A percentile compares a stretch with the other conserved stretches of the same genome.
Conservation (phyloP, 2,113 vertebrate species). For the Datnioides undecimradiatus region DNA sequence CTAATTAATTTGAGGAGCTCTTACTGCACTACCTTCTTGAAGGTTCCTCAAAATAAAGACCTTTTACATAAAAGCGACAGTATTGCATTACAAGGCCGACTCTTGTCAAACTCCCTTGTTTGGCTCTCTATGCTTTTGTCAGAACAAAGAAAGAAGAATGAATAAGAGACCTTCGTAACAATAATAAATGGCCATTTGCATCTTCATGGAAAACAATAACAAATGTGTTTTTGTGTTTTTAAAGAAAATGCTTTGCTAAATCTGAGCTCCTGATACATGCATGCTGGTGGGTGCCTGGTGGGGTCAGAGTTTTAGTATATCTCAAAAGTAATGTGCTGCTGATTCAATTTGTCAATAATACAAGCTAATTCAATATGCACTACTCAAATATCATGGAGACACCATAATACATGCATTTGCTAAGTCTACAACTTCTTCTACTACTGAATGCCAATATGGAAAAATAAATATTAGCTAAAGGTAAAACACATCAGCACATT, state of each 20-base stretch:
- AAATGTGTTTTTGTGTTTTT: neutral
- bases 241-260: neutral
- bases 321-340: slow-evolving; percentile 6
- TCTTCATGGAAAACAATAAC: neutral
- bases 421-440: too few species aligned
- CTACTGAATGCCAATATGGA: neutral
- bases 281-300: neutral
- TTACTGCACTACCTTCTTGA: neutral
- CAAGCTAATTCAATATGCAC: neutral
- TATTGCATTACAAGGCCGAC: neutral
- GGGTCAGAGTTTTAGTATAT: too few species aligned
- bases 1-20: neutral
- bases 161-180: neutral
- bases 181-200: neutral
- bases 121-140: neutral
- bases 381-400: neutral
- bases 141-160: neutral
- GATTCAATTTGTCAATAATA: slow-evolving; percentile 8
- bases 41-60: neutral
- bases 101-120: neutral
- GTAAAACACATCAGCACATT: neutral
- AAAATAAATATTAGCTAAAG: neutral
- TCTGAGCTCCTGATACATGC: neutral
- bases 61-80: neutral
- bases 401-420: slow-evolving; percentile 6